Evolutionary conservation across 2,113 vertebrate genomes (phyloP).

Genomic region (Stegostoma tigrinum): DNA sequence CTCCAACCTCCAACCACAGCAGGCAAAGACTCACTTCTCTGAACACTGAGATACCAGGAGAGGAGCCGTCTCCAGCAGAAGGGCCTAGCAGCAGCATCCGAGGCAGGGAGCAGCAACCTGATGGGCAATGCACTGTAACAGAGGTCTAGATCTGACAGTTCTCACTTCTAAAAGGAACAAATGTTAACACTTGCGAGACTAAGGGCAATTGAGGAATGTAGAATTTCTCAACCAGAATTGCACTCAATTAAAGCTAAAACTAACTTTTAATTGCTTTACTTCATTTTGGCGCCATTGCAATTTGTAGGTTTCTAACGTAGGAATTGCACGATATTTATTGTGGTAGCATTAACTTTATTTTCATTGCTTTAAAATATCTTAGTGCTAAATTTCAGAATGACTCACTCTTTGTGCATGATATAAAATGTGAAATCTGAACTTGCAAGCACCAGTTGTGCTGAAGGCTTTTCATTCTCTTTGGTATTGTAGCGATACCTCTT

Average conservation of each 20-base stretch:
- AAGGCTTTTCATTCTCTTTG: neutral
- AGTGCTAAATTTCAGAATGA: conserved; percentile 20
- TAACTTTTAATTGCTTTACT: conserved; percentile 34
- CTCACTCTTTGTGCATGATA: neutral
- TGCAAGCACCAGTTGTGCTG: conserved; percentile 8
- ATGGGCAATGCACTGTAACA: conserved; percentile 89
- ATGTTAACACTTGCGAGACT: neutral
- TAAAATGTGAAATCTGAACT: conserved; percentile 30
- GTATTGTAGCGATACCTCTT: neutral
- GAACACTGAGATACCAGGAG: conserved; percentile 55
- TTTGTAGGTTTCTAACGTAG: conserved; percentile 26
- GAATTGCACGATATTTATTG: conserved; percentile 31
- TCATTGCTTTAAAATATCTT: conserved; percentile 30
- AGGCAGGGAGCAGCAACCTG: conserved; percentile 77
- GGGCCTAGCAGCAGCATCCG: conserved; percentile 49
- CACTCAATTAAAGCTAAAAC: conserved; percentile 39
- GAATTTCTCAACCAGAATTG: conserved; percentile 40
- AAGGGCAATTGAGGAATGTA: conserved; percentile 31
- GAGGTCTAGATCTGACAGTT: conserved; percentile 69
- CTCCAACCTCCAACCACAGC: conserved; percentile 40
- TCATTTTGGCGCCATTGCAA: conserved; percentile 12
- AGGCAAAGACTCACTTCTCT: conserved; percentile 66
- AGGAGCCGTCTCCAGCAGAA: conserved; percentile 56
- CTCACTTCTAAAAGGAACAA: neutral
- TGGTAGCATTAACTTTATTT: conserved; percentile 31